Evolutionary conservation across 2,888 invertebrate species (phyloP).

Genomic region (Coleophora deauratella): DNA sequence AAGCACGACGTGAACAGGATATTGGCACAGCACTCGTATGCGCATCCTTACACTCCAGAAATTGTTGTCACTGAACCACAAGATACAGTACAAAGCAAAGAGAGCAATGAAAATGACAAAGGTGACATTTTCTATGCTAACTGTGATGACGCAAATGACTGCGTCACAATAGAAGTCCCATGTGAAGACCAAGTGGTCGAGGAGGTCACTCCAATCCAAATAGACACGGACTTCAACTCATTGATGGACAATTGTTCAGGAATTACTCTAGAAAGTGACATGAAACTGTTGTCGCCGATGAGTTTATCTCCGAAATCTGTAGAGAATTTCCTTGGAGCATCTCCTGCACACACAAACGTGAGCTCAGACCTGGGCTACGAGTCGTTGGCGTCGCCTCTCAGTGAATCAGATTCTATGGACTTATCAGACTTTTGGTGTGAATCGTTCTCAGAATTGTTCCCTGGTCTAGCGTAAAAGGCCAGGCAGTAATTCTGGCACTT

Average conservation of each 20-base stretch:
- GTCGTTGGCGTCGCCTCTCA: constrained; percentile 63
- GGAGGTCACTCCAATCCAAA: constrained; percentile 33
- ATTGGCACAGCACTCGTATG: constrained; percentile 67
- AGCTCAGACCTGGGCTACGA: constrained; percentile 66
- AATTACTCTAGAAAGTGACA: constrained; percentile 48
- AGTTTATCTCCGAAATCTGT: constrained; percentile 46
- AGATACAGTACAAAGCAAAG: constrained; percentile 35
- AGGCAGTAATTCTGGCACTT: constrained; percentile 31
- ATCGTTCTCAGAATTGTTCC: constrained; percentile 85
- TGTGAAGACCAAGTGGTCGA: constrained; percentile 71
- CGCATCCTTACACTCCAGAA: constrained; percentile 58
- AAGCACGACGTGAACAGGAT: constrained; percentile 63
- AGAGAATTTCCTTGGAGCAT: constrained; percentile 47
- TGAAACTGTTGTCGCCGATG: constrained; percentile 64
- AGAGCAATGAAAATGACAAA: constrained; percentile 49
- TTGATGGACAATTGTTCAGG: constrained; percentile 38
- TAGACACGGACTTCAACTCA: constrained; percentile 42
- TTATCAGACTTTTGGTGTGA: constrained; percentile 82
- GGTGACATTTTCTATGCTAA: constrained; percentile 81
- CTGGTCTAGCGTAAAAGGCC: constrained; percentile 75
- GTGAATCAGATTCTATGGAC: constrained; percentile 61
- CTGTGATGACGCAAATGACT: constrained; percentile 81
- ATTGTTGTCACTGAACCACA: constrained; percentile 20
- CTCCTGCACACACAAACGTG: constrained; percentile 58
- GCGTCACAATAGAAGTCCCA: constrained; percentile 81